Evolutionary conservation across 2,113 vertebrate genomes (phyloP).

Genomic region (Electrona antarctica): DNA sequence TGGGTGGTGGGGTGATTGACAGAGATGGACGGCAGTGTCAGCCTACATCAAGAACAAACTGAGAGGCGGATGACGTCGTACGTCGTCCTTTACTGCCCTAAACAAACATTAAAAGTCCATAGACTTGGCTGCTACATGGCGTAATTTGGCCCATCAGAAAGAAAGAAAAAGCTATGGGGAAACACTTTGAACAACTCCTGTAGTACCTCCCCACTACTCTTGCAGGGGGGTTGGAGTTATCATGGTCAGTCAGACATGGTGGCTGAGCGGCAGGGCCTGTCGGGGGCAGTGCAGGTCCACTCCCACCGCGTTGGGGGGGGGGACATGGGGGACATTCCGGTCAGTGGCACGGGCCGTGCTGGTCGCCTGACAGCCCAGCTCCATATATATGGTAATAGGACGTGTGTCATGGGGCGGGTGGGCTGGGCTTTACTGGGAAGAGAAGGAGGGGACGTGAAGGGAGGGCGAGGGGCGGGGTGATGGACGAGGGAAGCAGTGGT

Average conservation of each 20-base stretch:
- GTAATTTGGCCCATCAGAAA: too few species aligned
- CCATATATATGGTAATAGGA: constrained; percentile 81
- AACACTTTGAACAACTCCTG: too few species aligned
- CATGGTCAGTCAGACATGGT: constrained; percentile 45
- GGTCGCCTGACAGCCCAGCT: constrained; percentile 55
- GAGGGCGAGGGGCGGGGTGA: constrained; percentile 34
- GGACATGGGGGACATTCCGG: neutral
- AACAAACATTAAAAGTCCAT: too few species aligned
- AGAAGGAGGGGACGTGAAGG: constrained; percentile 8
- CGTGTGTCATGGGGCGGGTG: constrained; percentile 38
- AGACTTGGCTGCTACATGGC: too few species aligned
- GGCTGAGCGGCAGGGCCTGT: constrained; percentile 32
- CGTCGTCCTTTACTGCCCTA: too few species aligned
- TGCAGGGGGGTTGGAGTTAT: too few species aligned
- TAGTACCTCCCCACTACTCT: too few species aligned
- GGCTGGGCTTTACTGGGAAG: constrained; percentile 29
- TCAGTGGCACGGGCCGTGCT: constrained; percentile 44
- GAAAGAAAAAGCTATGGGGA: too few species aligned
- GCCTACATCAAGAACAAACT: too few species aligned
- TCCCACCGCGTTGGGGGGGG: constrained; percentile 50
- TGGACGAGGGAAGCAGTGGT: constrained; percentile 33
- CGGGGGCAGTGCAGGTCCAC: constrained; percentile 35
- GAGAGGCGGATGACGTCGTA: neutral
- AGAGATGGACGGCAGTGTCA: neutral
- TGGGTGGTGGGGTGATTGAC: neutral